Conservation (phyloP, 2,797 vertebrate species). For the Myotis vivesi region DNA sequence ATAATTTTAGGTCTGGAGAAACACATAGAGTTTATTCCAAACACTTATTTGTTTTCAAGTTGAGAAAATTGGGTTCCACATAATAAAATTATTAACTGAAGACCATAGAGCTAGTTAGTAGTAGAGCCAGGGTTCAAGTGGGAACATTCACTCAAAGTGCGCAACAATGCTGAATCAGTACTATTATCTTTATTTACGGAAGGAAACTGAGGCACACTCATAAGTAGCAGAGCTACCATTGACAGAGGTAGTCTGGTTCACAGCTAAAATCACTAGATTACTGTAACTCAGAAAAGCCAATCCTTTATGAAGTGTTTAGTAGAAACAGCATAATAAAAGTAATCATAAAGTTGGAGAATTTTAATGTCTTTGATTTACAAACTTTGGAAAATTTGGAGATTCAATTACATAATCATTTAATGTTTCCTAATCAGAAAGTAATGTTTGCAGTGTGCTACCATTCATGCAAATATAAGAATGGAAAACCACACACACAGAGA, state of each 20-base stretch:
- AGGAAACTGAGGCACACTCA: background rate
- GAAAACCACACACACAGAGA: background rate
- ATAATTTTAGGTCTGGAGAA: background rate
- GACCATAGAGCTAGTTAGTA: background rate
- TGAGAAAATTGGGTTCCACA: background rate
- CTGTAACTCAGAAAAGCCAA: background rate
- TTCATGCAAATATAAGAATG: background rate
- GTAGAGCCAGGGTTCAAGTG: background rate
- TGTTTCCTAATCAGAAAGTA: background rate
- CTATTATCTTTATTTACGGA: background rate
- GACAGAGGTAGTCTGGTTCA: background rate
- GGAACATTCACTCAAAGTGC: background rate
- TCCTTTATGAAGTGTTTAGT: background rate
- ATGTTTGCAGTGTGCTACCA: background rate
- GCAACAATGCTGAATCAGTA: background rate
- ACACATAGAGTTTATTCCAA: background rate
- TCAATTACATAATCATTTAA: background rate
- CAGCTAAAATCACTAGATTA: background rate
- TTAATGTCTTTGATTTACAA: background rate
- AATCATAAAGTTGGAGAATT: background rate
- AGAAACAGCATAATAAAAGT: background rate
- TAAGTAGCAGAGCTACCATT: background rate
- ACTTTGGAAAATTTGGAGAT: background rate
- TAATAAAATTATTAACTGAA: constrained; percentile 3
- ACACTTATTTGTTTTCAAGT: background rate